These are phyloP conservation scores for Spisula subtruncata DNA, from an alignment of 2,888 invertebrate genomes.

Conservation along the genomic window DNA sequence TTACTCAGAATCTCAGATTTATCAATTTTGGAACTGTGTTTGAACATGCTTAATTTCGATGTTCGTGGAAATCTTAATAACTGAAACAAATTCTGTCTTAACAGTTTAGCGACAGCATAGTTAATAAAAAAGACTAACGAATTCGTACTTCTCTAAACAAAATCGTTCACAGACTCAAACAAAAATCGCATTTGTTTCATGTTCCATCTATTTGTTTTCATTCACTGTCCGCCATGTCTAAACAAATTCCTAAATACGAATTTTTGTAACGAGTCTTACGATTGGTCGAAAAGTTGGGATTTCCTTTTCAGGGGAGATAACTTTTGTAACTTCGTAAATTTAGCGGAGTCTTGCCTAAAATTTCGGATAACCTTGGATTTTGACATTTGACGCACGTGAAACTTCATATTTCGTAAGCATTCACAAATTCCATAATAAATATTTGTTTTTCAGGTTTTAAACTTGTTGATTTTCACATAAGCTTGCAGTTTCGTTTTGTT, in stretches of 20 bases:
- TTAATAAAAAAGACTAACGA: background rate
- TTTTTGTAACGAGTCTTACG: constrained; percentile 60
- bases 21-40: background rate
- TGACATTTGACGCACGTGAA: constrained; percentile 26
- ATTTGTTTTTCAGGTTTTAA: no score
- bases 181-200: background rate
- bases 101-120: background rate
- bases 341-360: background rate
- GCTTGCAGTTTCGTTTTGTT: background rate
- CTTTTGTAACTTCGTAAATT: background rate
- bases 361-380: constrained; percentile 24
- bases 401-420: background rate
- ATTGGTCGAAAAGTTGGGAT: constrained; percentile 71
- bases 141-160: background rate
- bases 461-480: background rate
- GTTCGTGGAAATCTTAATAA: background rate
- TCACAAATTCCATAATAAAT: no score
- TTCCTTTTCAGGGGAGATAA: constrained; percentile 29
- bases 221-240: constrained; percentile 77
- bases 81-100: background rate
- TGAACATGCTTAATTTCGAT: background rate
- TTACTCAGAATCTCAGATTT: background rate
- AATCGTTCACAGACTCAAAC: background rate
- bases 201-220: constrained; percentile 25
- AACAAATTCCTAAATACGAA: constrained; percentile 72